phyloP scores from a whole-genome alignment of 2,888 invertebrate genomes.

The Agrypnus murinus region DNA sequence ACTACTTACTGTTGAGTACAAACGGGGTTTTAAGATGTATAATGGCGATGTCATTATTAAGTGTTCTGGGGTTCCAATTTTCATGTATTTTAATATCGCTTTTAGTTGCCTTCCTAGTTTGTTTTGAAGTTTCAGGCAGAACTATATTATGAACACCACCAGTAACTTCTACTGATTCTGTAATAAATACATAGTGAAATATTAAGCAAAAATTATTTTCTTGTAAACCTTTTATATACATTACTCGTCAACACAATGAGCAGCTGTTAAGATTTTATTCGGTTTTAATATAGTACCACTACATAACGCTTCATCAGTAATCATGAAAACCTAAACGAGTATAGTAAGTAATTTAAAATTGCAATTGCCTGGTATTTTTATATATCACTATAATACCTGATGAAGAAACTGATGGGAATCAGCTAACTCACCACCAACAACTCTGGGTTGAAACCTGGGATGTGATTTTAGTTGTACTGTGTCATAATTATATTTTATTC shows the following conservation, averaged over 20 bases:
- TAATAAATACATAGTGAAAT: no score
- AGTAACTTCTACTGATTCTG: constrained; percentile 53
- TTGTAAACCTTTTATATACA: no score
- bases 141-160: constrained; percentile 62
- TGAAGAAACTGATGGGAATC: no score
- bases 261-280: constrained; percentile 23
- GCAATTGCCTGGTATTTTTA: no score
- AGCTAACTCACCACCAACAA: no score
- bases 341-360: no score
- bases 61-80: constrained; percentile 61
- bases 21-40: constrained; percentile 67
- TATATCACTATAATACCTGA: no score
- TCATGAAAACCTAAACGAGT: constrained; percentile 26
- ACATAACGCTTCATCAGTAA: constrained; percentile 21
- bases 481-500: no score
- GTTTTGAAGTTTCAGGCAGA: constrained; percentile 63
- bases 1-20: constrained; percentile 67
- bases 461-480: no score
- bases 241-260: constrained; percentile 33
- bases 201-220: no score
- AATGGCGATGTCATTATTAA: constrained; percentile 71
- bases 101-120: constrained; percentile 58
- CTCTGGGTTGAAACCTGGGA: no score
- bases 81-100: constrained; percentile 63
- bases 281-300: constrained; percentile 27